Evolutionary conservation across 2,888 invertebrate species (phyloP).

Genomic region (Eledona agricola): DNA sequence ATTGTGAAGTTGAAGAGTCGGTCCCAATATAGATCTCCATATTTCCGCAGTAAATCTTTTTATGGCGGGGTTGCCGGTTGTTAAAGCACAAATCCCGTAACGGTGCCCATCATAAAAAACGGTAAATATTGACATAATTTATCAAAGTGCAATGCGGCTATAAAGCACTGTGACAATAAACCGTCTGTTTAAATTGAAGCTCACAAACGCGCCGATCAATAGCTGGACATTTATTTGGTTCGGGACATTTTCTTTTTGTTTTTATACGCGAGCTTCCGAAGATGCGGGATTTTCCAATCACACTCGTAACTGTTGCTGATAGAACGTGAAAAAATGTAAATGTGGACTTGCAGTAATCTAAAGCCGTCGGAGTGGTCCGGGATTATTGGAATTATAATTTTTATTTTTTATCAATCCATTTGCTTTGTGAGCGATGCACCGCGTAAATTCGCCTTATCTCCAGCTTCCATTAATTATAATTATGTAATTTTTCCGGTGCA

Average conservation of each 20-base stretch:
- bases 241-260: too few relatives aligned
- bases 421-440: slow-evolving; percentile 6
- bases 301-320: too few relatives aligned
- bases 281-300: too few relatives aligned
- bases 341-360: too few relatives aligned
- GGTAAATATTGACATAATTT: slow-evolving; percentile 20
- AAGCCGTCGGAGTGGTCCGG: too few relatives aligned
- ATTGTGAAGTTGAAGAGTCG: slow-evolving; percentile 25
- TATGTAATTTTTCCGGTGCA: slow-evolving; percentile 18
- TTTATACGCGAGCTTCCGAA: too few relatives aligned
- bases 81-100: slow-evolving; percentile 15
- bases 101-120: slow-evolving; percentile 9
- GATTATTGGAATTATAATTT: slow-evolving; percentile 15
- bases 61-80: slow-evolving; percentile 4
- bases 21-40: slow-evolving; percentile 17
- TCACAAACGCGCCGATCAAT: too few relatives aligned
- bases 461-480: slow-evolving; percentile 28
- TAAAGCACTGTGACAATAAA: slow-evolving; percentile 7
- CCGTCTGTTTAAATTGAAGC: slow-evolving; percentile 2
- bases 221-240: too few relatives aligned
- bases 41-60: slow-evolving; percentile 20
- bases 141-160: slow-evolving; percentile 12
- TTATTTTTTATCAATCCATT: slow-evolving; percentile 15
- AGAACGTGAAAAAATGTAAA: too few relatives aligned
- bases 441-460: slow-evolving; percentile 18